Percentiles rank a stretch among this genome's conserved stretches.
These are phyloP conservation scores for Syngnathoides biaculeatus DNA, from an alignment of 2,113 vertebrate species.

Conservation along the genomic window DNA sequence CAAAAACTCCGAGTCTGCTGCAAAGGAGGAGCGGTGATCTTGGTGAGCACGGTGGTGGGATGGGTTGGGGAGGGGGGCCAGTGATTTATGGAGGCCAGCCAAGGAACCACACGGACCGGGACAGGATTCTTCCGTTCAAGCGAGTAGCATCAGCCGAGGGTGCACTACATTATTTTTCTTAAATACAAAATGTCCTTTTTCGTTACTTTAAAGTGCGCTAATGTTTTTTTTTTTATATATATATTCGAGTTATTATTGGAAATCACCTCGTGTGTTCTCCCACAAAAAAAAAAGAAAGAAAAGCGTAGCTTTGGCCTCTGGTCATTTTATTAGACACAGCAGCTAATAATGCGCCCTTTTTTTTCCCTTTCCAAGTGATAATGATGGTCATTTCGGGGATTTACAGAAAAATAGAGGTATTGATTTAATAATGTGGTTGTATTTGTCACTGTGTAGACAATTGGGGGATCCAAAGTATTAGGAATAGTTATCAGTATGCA, in stretches of 20 bases:
- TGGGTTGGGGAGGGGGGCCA: slow-evolving; percentile 26
- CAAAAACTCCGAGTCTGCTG: slow-evolving; percentile 68
- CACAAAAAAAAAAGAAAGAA: no score
- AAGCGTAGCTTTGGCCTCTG: background rate
- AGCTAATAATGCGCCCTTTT: background rate
- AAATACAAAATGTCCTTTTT: no score
- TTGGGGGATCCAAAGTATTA: background rate
- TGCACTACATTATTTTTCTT: no score
- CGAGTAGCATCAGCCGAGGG: background rate
- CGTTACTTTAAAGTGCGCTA: background rate
- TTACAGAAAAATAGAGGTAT: background rate
- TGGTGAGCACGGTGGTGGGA: background rate
- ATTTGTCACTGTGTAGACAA: background rate
- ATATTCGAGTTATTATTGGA: background rate
- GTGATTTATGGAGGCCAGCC: slow-evolving; percentile 47
- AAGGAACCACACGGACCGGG: background rate
- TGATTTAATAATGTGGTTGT: background rate
- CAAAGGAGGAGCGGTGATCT: slow-evolving; percentile 40
- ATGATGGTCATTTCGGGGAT: background rate
- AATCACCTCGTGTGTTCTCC: no score
- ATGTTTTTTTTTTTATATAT: background rate
- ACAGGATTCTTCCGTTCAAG: background rate
- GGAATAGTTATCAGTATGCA: background rate
- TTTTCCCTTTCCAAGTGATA: background rate
- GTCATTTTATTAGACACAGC: no score